Base-by-base conservation (phyloP, 2,888 invertebrate species). In the Resseliella maxima region DNA sequence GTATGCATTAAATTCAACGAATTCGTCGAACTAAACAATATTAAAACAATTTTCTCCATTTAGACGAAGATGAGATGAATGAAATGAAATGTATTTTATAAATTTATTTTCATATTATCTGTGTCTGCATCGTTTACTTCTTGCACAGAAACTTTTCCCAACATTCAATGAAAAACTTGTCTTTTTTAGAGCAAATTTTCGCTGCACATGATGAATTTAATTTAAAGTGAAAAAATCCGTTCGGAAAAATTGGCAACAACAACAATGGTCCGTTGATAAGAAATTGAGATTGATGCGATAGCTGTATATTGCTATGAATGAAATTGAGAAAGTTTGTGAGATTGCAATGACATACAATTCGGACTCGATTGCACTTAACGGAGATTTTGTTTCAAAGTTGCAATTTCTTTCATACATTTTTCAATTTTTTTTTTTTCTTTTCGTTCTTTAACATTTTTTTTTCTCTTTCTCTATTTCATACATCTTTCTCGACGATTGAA, bases 271-370 rank as follows among this genome's bases (percentile, higher is more conserved):
- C 31, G 31, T 72, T 72, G 72, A 27, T 21, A 72, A 21, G 2
- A 59, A 72, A 72, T 72, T 72, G 31, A 72, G 72, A 72, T 72
- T 72, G 72, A 72, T 72, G 72, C 12, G 27, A 50, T 50, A 50
- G 18, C 2, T 12, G 15, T 50, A 18, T 50, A 12, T 50, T 21
- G 5, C 2, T 41, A 41, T 41, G 50, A 21, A 50, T 3, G 21
- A 21, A 6, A 21, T 21, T 3, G 50, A 50, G 18, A 50, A 50
- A 8, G 10, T 21, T 21, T 50, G 3, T 10, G 18, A 50, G 18
- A 18, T 50, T 59, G 24, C 27, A 59, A 24, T 59, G 59, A 59
- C 0, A 24, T 5, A 3, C 15, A 50, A 18, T 21, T 50, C 18
- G n/a, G n/a, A n/a, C n/a, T n/a, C n/a, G n/a, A n/a, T n/a, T n/a